Evolutionary conservation across 92 coral and sea anemone genomes (phyloP), one percentile per base, ranked within the genome.

Genomic region (Montipora capitata): DNA sequence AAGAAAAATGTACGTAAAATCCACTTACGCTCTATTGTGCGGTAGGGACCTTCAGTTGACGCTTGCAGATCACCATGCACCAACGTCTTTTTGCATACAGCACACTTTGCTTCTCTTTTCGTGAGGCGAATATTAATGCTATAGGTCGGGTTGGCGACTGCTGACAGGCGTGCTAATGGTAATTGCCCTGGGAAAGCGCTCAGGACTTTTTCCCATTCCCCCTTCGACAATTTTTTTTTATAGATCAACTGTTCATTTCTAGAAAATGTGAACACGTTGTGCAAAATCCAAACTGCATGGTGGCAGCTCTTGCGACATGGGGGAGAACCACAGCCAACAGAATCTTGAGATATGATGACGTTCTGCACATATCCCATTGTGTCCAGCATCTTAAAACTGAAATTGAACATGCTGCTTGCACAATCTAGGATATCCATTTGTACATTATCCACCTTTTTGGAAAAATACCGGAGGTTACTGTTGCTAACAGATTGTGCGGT

Each of bases 301-400:
- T 83, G 79, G 12, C 79, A 56, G 16, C 52, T 65, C 5, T 18
- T 18, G 39, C 68, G 75, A 62, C 89, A 88, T 52, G 63, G 27
- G 18, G 27, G 6, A 40, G 74, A 79, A 8, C 82, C 58, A 45
- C 92, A 88, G 0, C 49, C 41, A 35, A 27, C 40, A 12, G 56
- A 54, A 20, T n/a, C 8, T 40, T 88, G 52, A 14, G 73, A 57
- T 41, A 76, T 42, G 3, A 67, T 59, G 2, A 70, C 69, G 16
- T 81, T 65, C 48, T 70, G 73, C 3, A 81, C 43, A 54, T 58
- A 88, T 0, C 92, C 88, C 87, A 88, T 81, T 17, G 92, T 88
- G 82, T 88, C 76, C 11, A 81, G 64, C 38, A 88, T 40, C 13
- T 52, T 81, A 54, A 81, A 88, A 3, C 11, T 61, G 77, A 88